Conservation (phyloP, 2,113 vertebrate species). For the Paradoxurus hermaphroditus region DNA sequence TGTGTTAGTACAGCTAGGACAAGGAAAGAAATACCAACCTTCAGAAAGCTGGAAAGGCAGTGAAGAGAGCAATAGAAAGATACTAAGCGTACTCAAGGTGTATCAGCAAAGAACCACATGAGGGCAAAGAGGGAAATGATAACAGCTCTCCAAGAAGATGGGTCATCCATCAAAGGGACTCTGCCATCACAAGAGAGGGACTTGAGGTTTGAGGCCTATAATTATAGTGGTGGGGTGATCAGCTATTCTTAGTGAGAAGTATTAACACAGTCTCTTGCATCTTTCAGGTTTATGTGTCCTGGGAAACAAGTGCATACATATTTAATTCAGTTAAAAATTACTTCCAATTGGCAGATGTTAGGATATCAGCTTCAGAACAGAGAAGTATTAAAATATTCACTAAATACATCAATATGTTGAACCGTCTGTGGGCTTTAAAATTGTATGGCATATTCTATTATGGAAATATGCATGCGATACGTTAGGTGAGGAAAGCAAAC, state of each 20-base stretch:
- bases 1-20: background rate
- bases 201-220: background rate
- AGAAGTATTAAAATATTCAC: conserved; percentile 58
- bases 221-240: background rate
- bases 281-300: background rate
- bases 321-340: conserved; percentile 61
- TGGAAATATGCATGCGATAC: conserved; percentile 3
- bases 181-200: background rate
- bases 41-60: background rate
- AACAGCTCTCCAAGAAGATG: background rate
- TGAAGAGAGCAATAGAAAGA: background rate
- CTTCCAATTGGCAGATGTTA: conserved; percentile 60
- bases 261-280: background rate
- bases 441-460: conserved; percentile 9
- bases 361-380: conserved; percentile 58
- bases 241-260: background rate
- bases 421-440: conserved; percentile 56
- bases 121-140: background rate
- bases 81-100: background rate
- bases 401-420: conserved; percentile 66
- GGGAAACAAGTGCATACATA: conserved; percentile 41
- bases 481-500: conserved; percentile 51
- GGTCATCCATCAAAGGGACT: background rate
- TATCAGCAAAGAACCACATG: background rate
- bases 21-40: background rate